Percentiles rank a stretch among this genome's conserved stretches.
Evolutionary conservation across 1,140 invertebrate genomes (phyloP).

Genomic region (Pemphigus obesinymphae): DNA sequence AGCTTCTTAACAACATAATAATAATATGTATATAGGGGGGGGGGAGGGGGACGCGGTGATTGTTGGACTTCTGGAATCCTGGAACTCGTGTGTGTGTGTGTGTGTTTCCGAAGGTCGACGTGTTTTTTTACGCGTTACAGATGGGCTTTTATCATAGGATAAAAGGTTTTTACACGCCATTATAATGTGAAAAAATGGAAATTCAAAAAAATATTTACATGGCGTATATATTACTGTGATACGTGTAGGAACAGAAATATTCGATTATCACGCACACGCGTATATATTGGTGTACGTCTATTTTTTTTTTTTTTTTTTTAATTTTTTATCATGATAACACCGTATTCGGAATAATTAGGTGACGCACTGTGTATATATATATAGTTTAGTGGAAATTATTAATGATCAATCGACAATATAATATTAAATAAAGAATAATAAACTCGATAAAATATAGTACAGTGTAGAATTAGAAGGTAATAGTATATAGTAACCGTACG

Average conservation of each 20-base stretch:
- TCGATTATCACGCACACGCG: background rate
- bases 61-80: slow-evolving; percentile 17
- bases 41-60: background rate
- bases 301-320: no score
- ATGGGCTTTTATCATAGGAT: background rate
- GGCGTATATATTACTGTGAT: no score
- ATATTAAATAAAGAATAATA: background rate
- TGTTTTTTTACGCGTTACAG: background rate
- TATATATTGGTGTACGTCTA: background rate
- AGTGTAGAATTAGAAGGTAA: background rate
- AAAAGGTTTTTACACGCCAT: background rate
- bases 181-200: background rate
- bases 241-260: background rate
- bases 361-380: background rate
- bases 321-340: no score
- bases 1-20: no score
- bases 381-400: background rate
- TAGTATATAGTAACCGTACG: background rate
- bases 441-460: background rate
- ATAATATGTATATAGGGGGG: background rate
- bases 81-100: background rate
- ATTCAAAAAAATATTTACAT: background rate
- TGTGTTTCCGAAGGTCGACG: slow-evolving; percentile 14
- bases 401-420: background rate
- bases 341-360: background rate